Percentiles rank a stretch among this genome's conserved stretches.
phyloP scores from a whole-genome alignment of 2,888 invertebrate species.

The Phoenoteleia sp. region DNA sequence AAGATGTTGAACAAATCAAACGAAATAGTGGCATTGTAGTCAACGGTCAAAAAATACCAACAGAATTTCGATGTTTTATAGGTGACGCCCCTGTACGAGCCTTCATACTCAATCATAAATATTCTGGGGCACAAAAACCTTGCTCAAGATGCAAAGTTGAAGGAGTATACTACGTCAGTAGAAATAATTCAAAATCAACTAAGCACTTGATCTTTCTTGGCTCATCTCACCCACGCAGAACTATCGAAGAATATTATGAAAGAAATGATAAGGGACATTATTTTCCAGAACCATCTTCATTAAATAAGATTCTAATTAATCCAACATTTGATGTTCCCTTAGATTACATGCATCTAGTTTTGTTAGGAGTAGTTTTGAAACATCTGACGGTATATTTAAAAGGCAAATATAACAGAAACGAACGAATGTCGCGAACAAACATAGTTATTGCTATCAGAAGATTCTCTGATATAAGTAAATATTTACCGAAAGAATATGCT shows the following conservation, averaged over 20 bases:
- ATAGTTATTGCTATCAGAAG: slow-evolving; percentile 34
- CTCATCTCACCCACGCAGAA: slow-evolving; percentile 9
- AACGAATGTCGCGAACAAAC: slow-evolving; percentile 26
- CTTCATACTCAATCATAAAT: slow-evolving; percentile 46
- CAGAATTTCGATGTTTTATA: slow-evolving; percentile 41
- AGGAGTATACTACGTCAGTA: not conserved
- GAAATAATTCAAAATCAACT: not conserved
- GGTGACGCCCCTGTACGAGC: slow-evolving; percentile 60
- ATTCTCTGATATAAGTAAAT: slow-evolving; percentile 47
- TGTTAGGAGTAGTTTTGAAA: slow-evolving; percentile 45
- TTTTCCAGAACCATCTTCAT: slow-evolving; percentile 1
- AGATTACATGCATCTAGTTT: slow-evolving; percentile 59
- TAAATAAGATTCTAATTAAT: not conserved
- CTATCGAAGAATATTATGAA: not conserved
- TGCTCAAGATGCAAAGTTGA: slow-evolving; percentile 59
- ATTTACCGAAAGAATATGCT: slow-evolving; percentile 74
- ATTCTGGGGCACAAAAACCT: slow-evolving; percentile 24
- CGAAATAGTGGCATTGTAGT: slow-evolving; percentile 19
- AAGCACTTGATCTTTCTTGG: not conserved
- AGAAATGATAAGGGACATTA: not conserved
- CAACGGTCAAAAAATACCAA: not conserved
- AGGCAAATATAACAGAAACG: slow-evolving; percentile 38
- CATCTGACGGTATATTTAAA: slow-evolving; percentile 35
- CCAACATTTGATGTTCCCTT: slow-evolving; percentile 38
- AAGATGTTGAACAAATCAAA: slow-evolving; percentile 15